phyloP scores from a whole-genome alignment of 2,797 vertebrate species.

The Vespertilio murinus region DNA sequence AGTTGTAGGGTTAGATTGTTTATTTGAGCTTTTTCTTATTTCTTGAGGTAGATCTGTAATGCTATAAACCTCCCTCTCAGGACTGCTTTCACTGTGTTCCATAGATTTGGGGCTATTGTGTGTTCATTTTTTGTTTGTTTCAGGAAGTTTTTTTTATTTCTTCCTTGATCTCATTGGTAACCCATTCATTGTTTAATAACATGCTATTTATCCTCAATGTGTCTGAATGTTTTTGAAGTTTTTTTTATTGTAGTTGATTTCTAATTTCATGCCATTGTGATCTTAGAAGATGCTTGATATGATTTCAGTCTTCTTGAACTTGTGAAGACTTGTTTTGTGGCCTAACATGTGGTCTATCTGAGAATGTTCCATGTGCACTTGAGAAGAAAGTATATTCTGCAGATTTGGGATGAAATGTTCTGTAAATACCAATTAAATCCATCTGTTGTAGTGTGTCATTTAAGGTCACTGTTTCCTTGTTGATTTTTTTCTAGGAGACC shows the following conservation, averaged over 20 bases:
- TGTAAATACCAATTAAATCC: neutral
- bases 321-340: neutral
- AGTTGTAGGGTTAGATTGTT: neutral
- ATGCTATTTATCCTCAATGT: neutral
- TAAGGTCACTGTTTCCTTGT: neutral
- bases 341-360: neutral
- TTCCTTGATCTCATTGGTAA: neutral
- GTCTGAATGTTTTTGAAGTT: neutral
- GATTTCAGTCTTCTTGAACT: neutral
- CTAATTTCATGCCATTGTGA: neutral
- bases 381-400: neutral
- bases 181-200: neutral
- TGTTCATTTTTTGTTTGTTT: neutral
- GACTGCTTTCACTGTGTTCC: neutral
- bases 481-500: neutral
- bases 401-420: neutral
- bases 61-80: neutral
- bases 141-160: neutral
- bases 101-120: neutral
- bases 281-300: neutral
- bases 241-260: neutral
- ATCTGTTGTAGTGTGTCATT: neutral
- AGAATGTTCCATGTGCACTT: neutral
- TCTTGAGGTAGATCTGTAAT: neutral
- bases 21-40: neutral